phyloP scores from a whole-genome alignment of 2,797 vertebrate genomes.

The Halcyon badia region DNA sequence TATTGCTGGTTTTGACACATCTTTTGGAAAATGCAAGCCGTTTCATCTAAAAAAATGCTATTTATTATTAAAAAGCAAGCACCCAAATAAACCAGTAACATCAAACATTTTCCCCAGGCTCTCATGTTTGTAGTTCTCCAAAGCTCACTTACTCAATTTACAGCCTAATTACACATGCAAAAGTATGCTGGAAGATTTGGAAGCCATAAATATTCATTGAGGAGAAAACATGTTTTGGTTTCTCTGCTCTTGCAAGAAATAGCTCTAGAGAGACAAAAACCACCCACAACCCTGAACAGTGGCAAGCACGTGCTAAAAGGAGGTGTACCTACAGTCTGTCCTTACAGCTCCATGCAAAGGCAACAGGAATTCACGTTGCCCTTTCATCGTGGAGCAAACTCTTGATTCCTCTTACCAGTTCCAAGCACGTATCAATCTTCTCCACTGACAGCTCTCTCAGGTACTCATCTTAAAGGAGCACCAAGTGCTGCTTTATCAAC shows the following conservation, averaged over 20 bases:
- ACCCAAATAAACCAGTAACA: constrained; percentile 62
- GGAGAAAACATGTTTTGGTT: constrained; percentile 31
- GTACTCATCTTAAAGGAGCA: background rate
- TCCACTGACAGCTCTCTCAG: background rate
- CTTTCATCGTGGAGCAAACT: background rate
- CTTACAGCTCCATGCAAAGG: rapidly evolving
- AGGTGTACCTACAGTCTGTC: background rate
- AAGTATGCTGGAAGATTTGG: constrained; percentile 18
- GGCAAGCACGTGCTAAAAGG: background rate
- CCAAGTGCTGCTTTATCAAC: background rate
- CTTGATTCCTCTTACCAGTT: background rate
- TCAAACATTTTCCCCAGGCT: constrained; percentile 28
- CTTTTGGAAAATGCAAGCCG: constrained; percentile 35
- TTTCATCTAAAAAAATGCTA: constrained; percentile 59
- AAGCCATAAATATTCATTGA: constrained; percentile 58
- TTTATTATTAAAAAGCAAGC: constrained; percentile 68
- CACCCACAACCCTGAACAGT: background rate
- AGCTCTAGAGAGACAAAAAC: background rate
- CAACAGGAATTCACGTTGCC: background rate
- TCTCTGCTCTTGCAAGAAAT: constrained; percentile 28
- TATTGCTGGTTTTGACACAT: constrained; percentile 28
- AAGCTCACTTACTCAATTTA: background rate
- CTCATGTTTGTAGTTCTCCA: constrained; percentile 12
- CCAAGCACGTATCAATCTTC: background rate
- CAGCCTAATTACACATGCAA: constrained; percentile 64